Evolutionary conservation across 2,888 invertebrate genomes (phyloP), one percentile per base, ranked within the genome.

Genomic region (Conistra vaccinii): DNA sequence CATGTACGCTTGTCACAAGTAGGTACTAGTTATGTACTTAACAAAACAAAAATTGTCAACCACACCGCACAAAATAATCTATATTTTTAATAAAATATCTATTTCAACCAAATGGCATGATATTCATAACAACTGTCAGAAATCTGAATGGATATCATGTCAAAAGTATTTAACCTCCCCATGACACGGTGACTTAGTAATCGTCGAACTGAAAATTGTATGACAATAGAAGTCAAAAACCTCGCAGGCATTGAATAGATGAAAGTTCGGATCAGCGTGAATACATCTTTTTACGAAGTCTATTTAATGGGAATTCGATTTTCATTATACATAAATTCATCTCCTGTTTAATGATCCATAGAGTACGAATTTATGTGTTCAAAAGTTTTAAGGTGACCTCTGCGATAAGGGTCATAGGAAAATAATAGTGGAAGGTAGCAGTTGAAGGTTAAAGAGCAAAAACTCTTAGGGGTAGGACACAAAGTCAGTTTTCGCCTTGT

Each of bases 271-370:
- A 60, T 65, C 60, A 61, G 29, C 35, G 45, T 69, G 42, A 73
- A 69, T 62, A 60, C 20, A 66, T 48, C n/a, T 79, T 82, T 74
- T 74, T 65, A 68, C 45, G 17, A 39, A 68, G 32, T 61, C 58
- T 45, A 62, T 62, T 51, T 69, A 80, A 80, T 80, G 66, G 39
- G 58, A 69, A 62, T 80, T 83, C 60, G 51, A 82, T 80, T 80
- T 83, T 76, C 72, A 76, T 78, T 57, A 63, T 42, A 83, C 51
- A 72, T 76, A 76, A 82, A 83, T 83, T 83, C 63, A 63, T 82
- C 84, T 75, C 61, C 45, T 63, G 80, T 29, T 69, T 68, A 83
- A 83, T 83, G 82, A 80, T 53, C 80, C 82, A 61, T 80, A 70
- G 10, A 65, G 72, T 42, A 60, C 61, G 20, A 83, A 80, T 83